Percentiles rank a stretch among this genome's conserved stretches.
Conservation (phyloP, 2,888 invertebrate genomes). For the Macrosoma leucophasiata region DNA sequence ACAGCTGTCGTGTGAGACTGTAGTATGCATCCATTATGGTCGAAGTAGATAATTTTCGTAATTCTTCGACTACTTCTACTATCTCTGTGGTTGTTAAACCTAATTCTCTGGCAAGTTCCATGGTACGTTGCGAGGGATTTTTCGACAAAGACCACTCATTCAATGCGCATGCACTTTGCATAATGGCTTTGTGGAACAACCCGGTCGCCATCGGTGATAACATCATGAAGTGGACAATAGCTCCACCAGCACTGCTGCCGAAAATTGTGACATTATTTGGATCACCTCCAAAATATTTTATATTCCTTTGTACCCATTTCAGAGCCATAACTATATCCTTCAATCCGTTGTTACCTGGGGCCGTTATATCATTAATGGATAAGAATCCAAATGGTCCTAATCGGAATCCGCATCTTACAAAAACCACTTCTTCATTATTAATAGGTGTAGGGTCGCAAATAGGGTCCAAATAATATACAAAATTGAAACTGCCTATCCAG, state of each 20-base stretch:
- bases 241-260: constrained; percentile 63
- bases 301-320: constrained; percentile 63
- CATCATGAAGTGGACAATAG: constrained; percentile 63
- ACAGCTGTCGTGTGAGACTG: constrained; percentile 12
- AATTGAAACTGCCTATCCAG: constrained; percentile 62
- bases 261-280: constrained; percentile 65
- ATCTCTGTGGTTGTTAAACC: constrained; percentile 40
- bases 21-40: constrained; percentile 43
- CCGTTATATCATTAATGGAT: constrained; percentile 53
- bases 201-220: constrained; percentile 66
- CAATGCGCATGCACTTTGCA: constrained; percentile 62
- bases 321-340: constrained; percentile 64
- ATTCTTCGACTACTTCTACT: constrained; percentile 50
- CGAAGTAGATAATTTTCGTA: constrained; percentile 37
- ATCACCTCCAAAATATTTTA: constrained; percentile 60
- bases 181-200: constrained; percentile 62
- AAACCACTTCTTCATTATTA: constrained; percentile 47
- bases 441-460: constrained; percentile 53
- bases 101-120: constrained; percentile 45
- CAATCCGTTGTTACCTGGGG: constrained; percentile 64
- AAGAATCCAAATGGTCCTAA: constrained; percentile 67
- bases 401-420: constrained; percentile 61
- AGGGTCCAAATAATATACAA: constrained; percentile 38
- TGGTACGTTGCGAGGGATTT: constrained; percentile 45
- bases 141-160: constrained; percentile 56